These are phyloP conservation scores for Silurus lanzhouensis DNA, from an alignment of 2,797 vertebrate genomes.

Conservation along the genomic window DNA sequence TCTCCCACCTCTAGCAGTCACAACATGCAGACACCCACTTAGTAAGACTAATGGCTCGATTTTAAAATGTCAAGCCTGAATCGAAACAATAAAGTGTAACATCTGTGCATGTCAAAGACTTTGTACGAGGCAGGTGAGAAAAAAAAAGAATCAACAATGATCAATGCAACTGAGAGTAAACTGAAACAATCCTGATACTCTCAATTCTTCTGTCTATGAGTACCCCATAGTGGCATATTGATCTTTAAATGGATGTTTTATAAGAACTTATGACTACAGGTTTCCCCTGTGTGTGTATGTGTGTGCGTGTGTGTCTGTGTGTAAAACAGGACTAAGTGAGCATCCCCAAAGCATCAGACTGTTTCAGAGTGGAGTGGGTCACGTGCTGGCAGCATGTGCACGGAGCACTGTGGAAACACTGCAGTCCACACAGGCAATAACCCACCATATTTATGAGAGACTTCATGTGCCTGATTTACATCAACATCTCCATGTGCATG, in stretches of 20 bases:
- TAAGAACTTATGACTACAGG: neutral
- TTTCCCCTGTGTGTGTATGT: neutral
- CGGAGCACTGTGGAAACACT: constrained; percentile 43
- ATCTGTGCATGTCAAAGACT: neutral
- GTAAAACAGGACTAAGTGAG: neutral
- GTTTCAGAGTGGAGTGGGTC: neutral
- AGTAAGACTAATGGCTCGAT: neutral
- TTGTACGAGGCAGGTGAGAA: neutral
- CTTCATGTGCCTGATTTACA: constrained; percentile 46
- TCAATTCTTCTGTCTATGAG: neutral
- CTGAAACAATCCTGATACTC: neutral
- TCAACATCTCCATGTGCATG: constrained; percentile 23
- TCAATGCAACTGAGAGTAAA: neutral
- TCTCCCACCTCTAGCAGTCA: neutral
- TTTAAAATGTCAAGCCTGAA: constrained; percentile 8
- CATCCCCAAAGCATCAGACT: neutral
- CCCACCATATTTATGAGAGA: constrained; percentile 48
- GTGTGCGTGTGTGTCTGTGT: constrained; percentile 11
- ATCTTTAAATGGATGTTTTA: constrained; percentile 5
- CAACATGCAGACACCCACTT: neutral
- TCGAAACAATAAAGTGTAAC: neutral
- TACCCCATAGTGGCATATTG: neutral
- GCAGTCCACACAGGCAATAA: constrained; percentile 47
- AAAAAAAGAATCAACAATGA: neutral
- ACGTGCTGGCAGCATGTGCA: constrained; percentile 24